phyloP scores from a whole-genome alignment of 2,113 vertebrate species.

The Theristicus caerulescens region DNA sequence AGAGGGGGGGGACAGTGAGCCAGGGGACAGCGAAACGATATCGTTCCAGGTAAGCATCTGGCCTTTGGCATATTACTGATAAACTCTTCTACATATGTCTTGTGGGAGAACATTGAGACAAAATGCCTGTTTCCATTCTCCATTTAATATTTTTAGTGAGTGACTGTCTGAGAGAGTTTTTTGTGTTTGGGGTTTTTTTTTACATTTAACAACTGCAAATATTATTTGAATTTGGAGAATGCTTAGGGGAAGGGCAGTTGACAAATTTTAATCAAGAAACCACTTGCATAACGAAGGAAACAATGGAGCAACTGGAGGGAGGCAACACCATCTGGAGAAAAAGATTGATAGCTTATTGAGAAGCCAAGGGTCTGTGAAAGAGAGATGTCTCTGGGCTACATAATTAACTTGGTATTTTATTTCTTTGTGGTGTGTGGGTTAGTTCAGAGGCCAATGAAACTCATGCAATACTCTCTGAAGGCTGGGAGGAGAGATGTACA shows the following conservation, averaged over 20 bases:
- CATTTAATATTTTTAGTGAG: not conserved
- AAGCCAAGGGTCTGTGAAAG: slow-evolving; percentile 6
- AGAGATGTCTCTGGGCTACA: not conserved
- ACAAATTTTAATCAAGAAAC: slow-evolving; percentile 36
- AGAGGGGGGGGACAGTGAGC: not conserved
- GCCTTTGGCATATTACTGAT: not conserved
- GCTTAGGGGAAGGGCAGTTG: slow-evolving; percentile 3
- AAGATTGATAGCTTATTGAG: slow-evolving; percentile 5
- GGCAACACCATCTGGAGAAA: slow-evolving; percentile 33
- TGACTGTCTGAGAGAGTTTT: fast-evolving
- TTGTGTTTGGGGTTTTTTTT: not conserved
- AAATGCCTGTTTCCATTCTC: not conserved
- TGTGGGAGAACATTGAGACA: not conserved
- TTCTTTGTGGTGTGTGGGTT: not conserved
- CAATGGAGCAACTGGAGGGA: slow-evolving; percentile 35
- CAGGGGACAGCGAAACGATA: not conserved
- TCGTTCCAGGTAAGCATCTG: not conserved
- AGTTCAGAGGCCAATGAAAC: not conserved
- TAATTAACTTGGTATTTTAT: slow-evolving; percentile 8
- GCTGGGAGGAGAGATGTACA: not conserved
- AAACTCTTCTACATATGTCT: not conserved
- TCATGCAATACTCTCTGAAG: not conserved
- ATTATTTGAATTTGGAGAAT: not conserved
- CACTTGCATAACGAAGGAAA: not conserved
- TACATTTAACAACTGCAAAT: not conserved